phyloP scores from a whole-genome alignment of 2,797 vertebrate species.

The Sparus aurata region DNA sequence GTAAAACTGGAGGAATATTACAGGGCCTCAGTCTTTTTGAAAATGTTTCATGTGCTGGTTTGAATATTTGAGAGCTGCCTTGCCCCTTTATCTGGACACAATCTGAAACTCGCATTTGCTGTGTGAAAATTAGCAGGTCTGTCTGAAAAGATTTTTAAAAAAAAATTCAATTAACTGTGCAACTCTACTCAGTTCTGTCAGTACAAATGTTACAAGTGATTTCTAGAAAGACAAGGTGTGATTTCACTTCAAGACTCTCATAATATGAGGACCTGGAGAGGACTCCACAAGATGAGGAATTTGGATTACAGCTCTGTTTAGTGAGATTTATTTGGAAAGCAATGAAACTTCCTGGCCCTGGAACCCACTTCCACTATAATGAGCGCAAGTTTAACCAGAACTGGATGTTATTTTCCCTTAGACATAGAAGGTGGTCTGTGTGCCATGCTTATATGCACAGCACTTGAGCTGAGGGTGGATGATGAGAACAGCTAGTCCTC shows the following conservation, averaged over 20 bases:
- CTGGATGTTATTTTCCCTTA: conserved; percentile 83
- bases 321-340: conserved; percentile 88
- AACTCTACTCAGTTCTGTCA: neutral
- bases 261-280: conserved; percentile 58
- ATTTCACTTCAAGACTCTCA: conserved; percentile 17
- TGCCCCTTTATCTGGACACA: conserved; percentile 68
- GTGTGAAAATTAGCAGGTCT: conserved; percentile 38
- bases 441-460: conserved; percentile 54
- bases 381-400: conserved; percentile 81
- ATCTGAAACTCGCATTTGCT: conserved; percentile 47
- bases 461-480: conserved; percentile 10
- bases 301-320: conserved; percentile 80
- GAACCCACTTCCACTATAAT: conserved; percentile 87
- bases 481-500: conserved; percentile 43
- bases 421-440: conserved; percentile 84
- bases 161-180: conserved; percentile 19
- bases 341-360: conserved; percentile 83
- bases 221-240: conserved; percentile 22
- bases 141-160: too few relatives aligned
- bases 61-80: conserved; percentile 68
- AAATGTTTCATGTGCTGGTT: conserved; percentile 78
- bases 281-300: conserved; percentile 80
- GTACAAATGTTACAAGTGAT: conserved; percentile 13
- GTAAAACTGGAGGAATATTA: conserved; percentile 68
- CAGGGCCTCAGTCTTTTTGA: conserved; percentile 71